phyloP scores from a whole-genome alignment of 1,140 invertebrate species.

The Bombyx mandarina region DNA sequence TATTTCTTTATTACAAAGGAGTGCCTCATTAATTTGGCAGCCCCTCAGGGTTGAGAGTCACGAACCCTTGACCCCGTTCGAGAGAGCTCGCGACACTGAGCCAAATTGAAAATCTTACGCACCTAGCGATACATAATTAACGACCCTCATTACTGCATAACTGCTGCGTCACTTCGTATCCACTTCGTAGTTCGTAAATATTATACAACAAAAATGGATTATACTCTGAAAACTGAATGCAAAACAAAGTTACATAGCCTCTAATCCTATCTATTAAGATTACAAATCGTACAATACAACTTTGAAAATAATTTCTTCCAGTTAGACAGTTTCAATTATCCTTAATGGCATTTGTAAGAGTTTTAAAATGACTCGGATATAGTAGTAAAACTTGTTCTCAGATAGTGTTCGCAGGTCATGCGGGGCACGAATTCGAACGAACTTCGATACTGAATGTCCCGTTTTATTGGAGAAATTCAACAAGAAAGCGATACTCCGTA shows the following conservation, averaged over 20 bases:
- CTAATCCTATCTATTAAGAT: not conserved
- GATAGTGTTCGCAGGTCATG: slow-evolving; percentile 49
- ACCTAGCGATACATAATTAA: slow-evolving; percentile 68
- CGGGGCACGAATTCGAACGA: slow-evolving; percentile 36
- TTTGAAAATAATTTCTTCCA: slow-evolving; percentile 13
- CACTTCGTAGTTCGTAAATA: not conserved
- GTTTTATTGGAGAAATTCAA: slow-evolving; percentile 61
- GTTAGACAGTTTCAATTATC: slow-evolving; percentile 66
- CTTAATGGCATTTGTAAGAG: slow-evolving; percentile 61
- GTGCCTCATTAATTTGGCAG: slow-evolving; percentile 70
- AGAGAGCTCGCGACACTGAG: slow-evolving; percentile 52
- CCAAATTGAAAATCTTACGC: slow-evolving; percentile 58
- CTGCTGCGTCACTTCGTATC: slow-evolving; percentile 12
- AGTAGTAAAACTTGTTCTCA: slow-evolving; percentile 55
- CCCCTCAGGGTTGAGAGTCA: slow-evolving; percentile 62
- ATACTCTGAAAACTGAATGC: not conserved
- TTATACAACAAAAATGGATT: not conserved
- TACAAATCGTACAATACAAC: not conserved
- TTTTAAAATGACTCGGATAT: slow-evolving; percentile 60
- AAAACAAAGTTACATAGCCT: not conserved
- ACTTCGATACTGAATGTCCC: slow-evolving; percentile 58
- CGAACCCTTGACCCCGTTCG: slow-evolving; percentile 66
- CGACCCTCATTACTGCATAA: slow-evolving; percentile 60
- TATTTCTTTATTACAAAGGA: slow-evolving; percentile 71
- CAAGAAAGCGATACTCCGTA: slow-evolving; percentile 35